These are phyloP conservation scores for Lepidurus apus DNA, from an alignment of 1,140 invertebrate genomes.

Conservation along the genomic window DNA sequence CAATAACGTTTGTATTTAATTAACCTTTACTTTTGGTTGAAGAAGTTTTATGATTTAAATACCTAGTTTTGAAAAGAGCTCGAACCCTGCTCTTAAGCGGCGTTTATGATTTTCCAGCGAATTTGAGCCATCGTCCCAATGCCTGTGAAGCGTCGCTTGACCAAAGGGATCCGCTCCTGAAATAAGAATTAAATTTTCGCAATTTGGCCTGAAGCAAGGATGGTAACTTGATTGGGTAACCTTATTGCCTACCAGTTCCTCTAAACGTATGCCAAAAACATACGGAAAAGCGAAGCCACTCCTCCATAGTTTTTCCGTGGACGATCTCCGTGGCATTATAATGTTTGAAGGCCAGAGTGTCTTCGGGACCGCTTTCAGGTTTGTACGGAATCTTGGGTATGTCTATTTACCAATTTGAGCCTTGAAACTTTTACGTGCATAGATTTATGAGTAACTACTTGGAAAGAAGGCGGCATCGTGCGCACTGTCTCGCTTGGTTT, in stretches of 20 bases:
- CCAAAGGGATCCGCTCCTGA: slow-evolving; percentile 52
- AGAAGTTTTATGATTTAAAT: not conserved
- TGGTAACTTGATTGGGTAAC: too few species aligned
- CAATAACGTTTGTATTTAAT: not conserved
- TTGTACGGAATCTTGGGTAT: not conserved
- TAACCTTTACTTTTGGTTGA: not conserved
- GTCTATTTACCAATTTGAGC: not conserved
- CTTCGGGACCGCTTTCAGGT: slow-evolving; percentile 33
- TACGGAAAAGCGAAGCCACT: slow-evolving; percentile 60
- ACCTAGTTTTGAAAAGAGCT: slow-evolving; percentile 57
- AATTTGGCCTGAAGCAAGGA: not conserved
- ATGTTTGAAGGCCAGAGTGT: slow-evolving; percentile 38
- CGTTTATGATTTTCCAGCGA: slow-evolving; percentile 56
- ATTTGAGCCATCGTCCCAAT: slow-evolving; percentile 56
- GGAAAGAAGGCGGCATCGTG: not conserved
- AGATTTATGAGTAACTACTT: not conserved
- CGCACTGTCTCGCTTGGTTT: not conserved
- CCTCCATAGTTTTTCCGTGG: slow-evolving; percentile 53
- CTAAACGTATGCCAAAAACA: slow-evolving; percentile 52
- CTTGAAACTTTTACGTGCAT: not conserved
- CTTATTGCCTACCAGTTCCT: slow-evolving; percentile 44
- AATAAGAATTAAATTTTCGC: slow-evolving; percentile 31
- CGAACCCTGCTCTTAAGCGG: slow-evolving; percentile 56
- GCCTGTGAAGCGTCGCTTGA: slow-evolving; percentile 47
- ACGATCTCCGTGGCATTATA: slow-evolving; percentile 42